Percentiles rank a stretch among this genome's conserved stretches.
These are phyloP conservation scores for Ahaetulla prasina DNA, from an alignment of 2,113 vertebrate genomes.

Conservation along the genomic window DNA sequence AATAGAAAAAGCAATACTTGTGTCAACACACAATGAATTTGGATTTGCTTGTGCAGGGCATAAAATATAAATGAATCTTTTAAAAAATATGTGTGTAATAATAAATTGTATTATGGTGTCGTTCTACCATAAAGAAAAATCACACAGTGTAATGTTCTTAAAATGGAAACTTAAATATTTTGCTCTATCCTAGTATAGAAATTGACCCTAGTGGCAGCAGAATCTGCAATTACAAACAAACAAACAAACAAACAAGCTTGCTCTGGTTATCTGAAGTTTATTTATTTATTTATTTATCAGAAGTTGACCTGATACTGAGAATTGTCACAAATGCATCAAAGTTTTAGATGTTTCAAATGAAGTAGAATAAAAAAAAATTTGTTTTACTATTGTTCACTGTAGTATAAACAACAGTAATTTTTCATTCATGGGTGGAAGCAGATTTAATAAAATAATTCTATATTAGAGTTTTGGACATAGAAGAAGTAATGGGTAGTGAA, in stretches of 20 bases:
- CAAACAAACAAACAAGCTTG: slow-evolving; percentile 6
- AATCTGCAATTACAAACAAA: slow-evolving; percentile 33
- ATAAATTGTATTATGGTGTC: not conserved
- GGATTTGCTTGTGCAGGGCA: not conserved
- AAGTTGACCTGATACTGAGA: slow-evolving; percentile 42
- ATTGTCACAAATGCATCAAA: slow-evolving; percentile 53
- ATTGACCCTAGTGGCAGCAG: slow-evolving; percentile 11
- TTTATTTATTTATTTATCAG: no score
- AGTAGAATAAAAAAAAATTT: slow-evolving; percentile 39
- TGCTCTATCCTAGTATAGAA: slow-evolving; percentile 15
- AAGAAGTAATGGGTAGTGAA: slow-evolving; percentile 18
- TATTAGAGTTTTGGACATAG: slow-evolving; percentile 23
- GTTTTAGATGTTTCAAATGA: slow-evolving; percentile 53
- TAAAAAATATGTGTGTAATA: not conserved
- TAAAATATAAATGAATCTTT: not conserved
- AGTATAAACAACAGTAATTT: slow-evolving; percentile 51
- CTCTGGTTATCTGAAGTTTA: slow-evolving; percentile 37
- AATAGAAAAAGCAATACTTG: not conserved
- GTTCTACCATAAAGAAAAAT: not conserved
- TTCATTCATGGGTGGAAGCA: slow-evolving; percentile 54
- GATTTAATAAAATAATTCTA: slow-evolving; percentile 49
- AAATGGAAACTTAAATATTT: not conserved
- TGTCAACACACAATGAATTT: not conserved
- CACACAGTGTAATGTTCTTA: not conserved
- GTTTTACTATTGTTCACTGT: slow-evolving; percentile 27